These are phyloP conservation scores for Pseudotriccus pelzelni DNA, from an alignment of 2,797 vertebrate species.

Conservation along the genomic window DNA sequence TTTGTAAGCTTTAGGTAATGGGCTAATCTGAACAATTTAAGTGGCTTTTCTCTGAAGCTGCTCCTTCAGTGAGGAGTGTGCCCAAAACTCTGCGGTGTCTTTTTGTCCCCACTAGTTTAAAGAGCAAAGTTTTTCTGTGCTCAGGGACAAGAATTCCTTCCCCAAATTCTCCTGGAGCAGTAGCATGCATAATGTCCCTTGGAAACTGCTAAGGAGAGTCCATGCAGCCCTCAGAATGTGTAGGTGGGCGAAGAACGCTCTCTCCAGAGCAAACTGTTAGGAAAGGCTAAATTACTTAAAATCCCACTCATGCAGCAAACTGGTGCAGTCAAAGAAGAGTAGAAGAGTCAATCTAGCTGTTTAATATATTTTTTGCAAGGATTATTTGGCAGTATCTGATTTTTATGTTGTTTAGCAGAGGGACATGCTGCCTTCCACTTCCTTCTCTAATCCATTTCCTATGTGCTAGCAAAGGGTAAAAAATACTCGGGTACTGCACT, in stretches of 20 bases:
- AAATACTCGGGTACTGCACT: not conserved
- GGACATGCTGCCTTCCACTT: not conserved
- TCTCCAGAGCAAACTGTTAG: not conserved
- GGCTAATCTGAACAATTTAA: not conserved
- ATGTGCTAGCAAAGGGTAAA: not conserved
- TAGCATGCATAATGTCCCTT: not conserved
- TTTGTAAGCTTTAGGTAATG: not conserved
- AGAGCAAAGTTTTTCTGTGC: not conserved
- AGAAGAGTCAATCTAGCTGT: not conserved
- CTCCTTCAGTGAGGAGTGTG: not conserved
- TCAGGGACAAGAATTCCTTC: not conserved
- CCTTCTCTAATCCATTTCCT: not conserved
- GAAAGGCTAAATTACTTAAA: not conserved
- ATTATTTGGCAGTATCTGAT: not conserved
- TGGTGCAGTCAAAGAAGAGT: not conserved
- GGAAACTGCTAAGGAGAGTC: not conserved
- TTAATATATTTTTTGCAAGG: not conserved
- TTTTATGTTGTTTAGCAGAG: not conserved
- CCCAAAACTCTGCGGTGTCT: not conserved
- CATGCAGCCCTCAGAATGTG: fast-evolving
- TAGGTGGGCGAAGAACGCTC: not conserved
- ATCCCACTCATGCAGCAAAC: not conserved
- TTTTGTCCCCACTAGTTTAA: fast-evolving
- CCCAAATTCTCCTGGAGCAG: not conserved
- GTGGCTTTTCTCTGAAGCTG: not conserved